Evolutionary conservation across 2,888 invertebrate species (phyloP), one percentile per base, ranked within the genome.

Genomic region (Callyntrura guangdongensis): DNA sequence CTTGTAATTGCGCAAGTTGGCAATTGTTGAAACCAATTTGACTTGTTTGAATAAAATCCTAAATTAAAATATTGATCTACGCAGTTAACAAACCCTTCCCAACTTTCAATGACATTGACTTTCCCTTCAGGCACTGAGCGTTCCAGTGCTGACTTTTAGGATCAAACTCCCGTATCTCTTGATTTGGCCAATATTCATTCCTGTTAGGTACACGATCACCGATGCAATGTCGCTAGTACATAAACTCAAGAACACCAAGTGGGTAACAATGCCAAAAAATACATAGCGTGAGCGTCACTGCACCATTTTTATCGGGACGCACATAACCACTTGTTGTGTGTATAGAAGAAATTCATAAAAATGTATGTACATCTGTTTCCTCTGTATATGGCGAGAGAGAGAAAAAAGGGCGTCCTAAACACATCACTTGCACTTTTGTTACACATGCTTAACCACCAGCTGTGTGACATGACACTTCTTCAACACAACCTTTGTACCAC

Each of bases 381-480:
- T 9, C 47, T 74, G 20, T 83, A 45, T 22, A 61, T 49, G 53
- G 72, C 27, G 17, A 36, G 85, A 79, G 85, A 36, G 36, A 36
- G 74, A 61, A 83, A 83, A 69, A 84, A 85, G 69, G 81, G 86
- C 56, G 90, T 72, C 81, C 90, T 86, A 86, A 86, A 86, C 86
- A 90, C 90, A 86, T 90, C 90, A 90, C 90, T 90, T 86, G 79
- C 90, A 81, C 90, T 90, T 91, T 92, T 92, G 92, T 91, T 92
- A 91, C 92, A 92, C 92, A 92, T 91, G 92, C 92, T 92, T 92
- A 92, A 88, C 92, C 92, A 91, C 92, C 92, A 92, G 87, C 92
- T 91, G 92, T 91, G 92, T 88, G 92, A 92, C 92, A 91, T 91
- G 92, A 92, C 92, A 92, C 92, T 92, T 92, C 83, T 92, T 92